Conservation (phyloP, 1,140 invertebrate genomes). For the Gyrodactylus salaris region DNA sequence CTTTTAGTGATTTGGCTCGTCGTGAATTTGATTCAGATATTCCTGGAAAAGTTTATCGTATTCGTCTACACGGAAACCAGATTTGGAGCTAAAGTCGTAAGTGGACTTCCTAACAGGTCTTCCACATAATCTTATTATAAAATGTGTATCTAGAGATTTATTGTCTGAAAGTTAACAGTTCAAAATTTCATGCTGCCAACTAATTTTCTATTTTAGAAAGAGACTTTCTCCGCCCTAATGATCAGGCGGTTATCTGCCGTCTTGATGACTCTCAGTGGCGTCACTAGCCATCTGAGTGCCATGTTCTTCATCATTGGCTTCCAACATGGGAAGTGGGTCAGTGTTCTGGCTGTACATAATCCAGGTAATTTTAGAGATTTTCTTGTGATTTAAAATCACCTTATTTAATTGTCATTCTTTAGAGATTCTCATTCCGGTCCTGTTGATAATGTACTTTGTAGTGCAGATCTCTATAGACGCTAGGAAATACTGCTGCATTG, state of each 20-base stretch:
- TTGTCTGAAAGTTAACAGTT: background rate
- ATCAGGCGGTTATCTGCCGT: background rate
- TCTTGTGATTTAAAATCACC: background rate
- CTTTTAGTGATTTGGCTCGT: background rate
- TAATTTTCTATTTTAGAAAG: background rate
- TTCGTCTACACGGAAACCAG: background rate
- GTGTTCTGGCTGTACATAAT: background rate
- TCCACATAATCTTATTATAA: background rate
- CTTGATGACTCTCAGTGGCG: background rate
- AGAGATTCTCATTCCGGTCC: background rate
- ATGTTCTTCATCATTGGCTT: background rate
- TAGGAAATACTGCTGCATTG: background rate
- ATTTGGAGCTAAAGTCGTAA: background rate
- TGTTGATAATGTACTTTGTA: background rate
- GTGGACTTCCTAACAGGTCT: background rate
- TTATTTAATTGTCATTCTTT: background rate
- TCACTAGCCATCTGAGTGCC: background rate
- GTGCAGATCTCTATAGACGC: background rate
- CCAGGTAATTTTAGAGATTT: background rate
- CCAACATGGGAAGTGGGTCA: background rate
- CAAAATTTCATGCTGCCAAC: background rate
- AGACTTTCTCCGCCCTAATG: background rate
- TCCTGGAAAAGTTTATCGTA: background rate
- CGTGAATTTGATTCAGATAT: background rate
- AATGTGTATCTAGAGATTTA: background rate